Conservation (phyloP, 2,113 vertebrate species). For the Pantherophis guttatus region DNA sequence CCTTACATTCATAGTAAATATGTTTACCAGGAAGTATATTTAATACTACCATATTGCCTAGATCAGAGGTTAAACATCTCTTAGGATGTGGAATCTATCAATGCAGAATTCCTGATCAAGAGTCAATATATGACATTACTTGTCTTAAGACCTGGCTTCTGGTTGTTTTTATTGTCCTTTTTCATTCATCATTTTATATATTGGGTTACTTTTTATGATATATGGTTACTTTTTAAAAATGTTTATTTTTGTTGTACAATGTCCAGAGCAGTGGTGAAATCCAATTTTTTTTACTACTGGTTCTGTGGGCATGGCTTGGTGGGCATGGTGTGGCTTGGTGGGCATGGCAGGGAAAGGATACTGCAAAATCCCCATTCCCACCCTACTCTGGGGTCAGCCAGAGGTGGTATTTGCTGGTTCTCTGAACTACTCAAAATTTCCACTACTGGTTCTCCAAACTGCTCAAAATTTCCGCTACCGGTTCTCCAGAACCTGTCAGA, state of each 20-base stretch:
- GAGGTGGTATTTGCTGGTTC: too few relatives aligned
- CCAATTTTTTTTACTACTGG: too few relatives aligned
- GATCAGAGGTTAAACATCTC: background rate
- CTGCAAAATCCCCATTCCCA: too few relatives aligned
- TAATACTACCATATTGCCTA: background rate
- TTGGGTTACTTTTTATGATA: background rate
- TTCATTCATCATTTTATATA: background rate
- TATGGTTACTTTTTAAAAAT: background rate
- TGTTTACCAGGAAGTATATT: background rate
- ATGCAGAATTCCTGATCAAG: background rate
- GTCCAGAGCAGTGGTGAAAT: background rate
- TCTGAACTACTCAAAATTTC: too few relatives aligned
- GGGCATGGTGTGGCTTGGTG: too few relatives aligned
- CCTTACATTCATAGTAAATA: background rate
- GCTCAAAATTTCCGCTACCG: too few relatives aligned
- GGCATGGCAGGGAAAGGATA: too few relatives aligned
- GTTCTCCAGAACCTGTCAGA: too few relatives aligned
- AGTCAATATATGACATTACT: background rate
- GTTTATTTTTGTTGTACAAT: background rate
- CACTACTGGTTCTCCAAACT: too few relatives aligned
- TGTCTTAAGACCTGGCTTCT: background rate
- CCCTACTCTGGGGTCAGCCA: too few relatives aligned
- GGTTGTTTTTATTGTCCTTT: background rate
- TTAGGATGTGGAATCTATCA: background rate
- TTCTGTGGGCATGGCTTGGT: too few relatives aligned